phyloP scores from a whole-genome alignment of 2,113 vertebrate species.

The Nothocercus julius region DNA sequence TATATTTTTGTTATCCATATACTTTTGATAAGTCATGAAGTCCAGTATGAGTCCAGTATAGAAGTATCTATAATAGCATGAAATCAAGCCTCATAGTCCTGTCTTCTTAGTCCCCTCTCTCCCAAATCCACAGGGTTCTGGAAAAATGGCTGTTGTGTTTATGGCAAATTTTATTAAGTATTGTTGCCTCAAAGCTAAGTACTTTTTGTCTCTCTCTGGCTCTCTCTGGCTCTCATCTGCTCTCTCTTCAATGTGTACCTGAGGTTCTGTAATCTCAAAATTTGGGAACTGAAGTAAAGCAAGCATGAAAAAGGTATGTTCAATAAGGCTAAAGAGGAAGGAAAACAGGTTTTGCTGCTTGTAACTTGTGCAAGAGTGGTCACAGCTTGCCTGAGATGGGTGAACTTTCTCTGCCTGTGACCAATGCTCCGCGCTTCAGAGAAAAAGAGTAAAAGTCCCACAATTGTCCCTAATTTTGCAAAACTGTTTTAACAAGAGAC shows the following conservation, averaged over 20 bases:
- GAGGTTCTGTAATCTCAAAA: not conserved
- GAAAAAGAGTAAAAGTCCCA: not conserved
- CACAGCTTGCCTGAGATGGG: not conserved
- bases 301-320: not conserved
- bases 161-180: not conserved
- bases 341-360: not conserved
- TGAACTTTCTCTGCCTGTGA: not conserved
- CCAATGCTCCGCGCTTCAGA: not conserved
- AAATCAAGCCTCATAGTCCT: not conserved
- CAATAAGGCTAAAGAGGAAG: not conserved
- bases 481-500: not conserved
- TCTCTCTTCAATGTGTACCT: not conserved
- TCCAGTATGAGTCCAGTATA: not conserved
- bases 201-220: not conserved
- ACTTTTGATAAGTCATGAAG: not conserved
- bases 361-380: not conserved
- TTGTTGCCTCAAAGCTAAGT: not conserved
- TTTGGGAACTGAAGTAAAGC: not conserved
- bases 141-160: not conserved
- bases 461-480: slow-evolving; percentile 27
- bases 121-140: not conserved
- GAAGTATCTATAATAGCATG: not conserved
- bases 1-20: not conserved
- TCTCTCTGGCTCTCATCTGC: not conserved
- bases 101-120: not conserved